Evolutionary conservation across 2,113 vertebrate species (phyloP).

Genomic region (Microtus richardsoni): DNA sequence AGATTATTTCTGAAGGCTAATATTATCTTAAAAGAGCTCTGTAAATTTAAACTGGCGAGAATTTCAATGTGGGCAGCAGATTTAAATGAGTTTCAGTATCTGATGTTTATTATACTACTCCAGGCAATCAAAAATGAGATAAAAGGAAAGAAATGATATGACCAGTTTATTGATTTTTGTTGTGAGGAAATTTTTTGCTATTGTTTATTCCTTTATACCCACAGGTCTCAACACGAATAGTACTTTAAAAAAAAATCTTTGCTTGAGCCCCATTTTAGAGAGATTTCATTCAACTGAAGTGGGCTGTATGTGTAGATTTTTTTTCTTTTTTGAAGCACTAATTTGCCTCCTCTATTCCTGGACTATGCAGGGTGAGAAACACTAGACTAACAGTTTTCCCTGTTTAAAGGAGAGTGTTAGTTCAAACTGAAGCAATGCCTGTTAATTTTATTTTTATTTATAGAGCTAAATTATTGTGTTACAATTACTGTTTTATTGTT

Average conservation of each 20-base stretch:
- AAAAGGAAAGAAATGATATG: slow-evolving; percentile 48
- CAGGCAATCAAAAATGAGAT: slow-evolving; percentile 4
- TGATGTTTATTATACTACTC: not conserved
- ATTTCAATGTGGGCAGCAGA: slow-evolving; percentile 51
- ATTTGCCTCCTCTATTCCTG: not conserved
- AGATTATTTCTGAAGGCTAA: slow-evolving; percentile 56
- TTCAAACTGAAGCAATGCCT: slow-evolving; percentile 48
- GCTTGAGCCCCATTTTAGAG: not conserved
- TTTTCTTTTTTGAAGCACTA: not conserved
- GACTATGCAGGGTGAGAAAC: slow-evolving; percentile 36
- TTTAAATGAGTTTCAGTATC: not conserved
- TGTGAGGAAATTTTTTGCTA: not conserved
- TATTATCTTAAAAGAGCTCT: slow-evolving; percentile 44
- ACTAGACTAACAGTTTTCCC: slow-evolving; percentile 51
- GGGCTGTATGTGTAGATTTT: not conserved
- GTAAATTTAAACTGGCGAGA: not conserved
- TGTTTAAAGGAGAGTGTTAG: slow-evolving; percentile 62
- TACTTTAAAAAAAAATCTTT: not conserved
- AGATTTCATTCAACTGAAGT: not conserved
- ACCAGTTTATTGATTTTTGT: slow-evolving; percentile 48
- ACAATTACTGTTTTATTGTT: slow-evolving; percentile 64
- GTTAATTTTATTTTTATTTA: slow-evolving; percentile 64
- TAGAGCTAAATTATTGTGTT: slow-evolving; percentile 49
- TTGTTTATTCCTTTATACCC: slow-evolving; percentile 33
- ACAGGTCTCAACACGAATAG: slow-evolving; percentile 18